Evolutionary conservation across 2,797 vertebrate species (phyloP).

Genomic region (Amniataba percoides): DNA sequence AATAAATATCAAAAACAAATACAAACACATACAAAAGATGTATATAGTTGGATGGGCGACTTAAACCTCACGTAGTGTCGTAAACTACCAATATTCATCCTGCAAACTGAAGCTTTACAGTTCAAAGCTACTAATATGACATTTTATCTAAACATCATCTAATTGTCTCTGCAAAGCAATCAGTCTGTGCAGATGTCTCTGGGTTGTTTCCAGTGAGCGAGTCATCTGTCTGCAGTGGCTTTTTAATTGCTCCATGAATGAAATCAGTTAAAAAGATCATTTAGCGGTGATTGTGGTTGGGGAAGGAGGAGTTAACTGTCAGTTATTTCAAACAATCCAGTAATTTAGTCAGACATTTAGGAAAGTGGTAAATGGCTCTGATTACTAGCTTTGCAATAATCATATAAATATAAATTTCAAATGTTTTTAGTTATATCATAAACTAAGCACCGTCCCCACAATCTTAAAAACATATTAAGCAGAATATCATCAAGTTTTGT

Average conservation of each 20-base stretch:
- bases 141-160: slow-evolving; percentile 13
- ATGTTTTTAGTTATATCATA: neutral
- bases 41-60: neutral
- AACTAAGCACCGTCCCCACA: neutral
- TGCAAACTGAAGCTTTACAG: neutral
- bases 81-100: neutral
- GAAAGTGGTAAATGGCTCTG: neutral
- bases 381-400: neutral
- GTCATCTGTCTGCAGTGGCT: slow-evolving; percentile 13
- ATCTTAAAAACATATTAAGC: neutral
- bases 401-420: neutral
- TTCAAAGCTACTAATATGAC: neutral
- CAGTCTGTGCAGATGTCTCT: slow-evolving; percentile 6
- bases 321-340: slow-evolving; percentile 2
- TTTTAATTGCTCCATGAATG: slow-evolving; percentile 45
- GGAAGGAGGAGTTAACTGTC: slow-evolving; percentile 1
- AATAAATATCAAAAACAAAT: neutral
- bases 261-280: slow-evolving; percentile 30
- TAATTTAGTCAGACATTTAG: neutral
- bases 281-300: neutral
- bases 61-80: neutral
- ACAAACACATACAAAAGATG: neutral
- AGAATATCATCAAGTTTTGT: slow-evolving; percentile 12
- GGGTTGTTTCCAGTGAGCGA: slow-evolving; percentile 18
- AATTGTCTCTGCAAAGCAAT: slow-evolving; percentile 20